Base-by-base conservation (phyloP, 2,113 vertebrate genomes). In the Tyto alba region DNA sequence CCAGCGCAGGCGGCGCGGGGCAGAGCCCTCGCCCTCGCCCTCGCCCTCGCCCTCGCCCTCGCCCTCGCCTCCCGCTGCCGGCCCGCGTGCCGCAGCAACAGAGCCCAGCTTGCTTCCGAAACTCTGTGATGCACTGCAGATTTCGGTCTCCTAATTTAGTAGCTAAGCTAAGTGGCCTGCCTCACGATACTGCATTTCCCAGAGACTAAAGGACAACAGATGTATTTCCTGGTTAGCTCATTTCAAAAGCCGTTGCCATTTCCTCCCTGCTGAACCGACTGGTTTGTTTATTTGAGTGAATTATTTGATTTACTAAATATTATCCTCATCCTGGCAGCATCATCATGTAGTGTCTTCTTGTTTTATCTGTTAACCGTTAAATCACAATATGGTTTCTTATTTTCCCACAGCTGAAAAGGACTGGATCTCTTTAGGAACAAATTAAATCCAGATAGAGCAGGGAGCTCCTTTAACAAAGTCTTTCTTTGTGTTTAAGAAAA, bases 1-100 rank as follows among this genome's bases (percentile, higher is more conserved):
- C 1, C 7, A 7, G 36, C 8, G 7, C 0, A 2, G 29, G 56
- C 0, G 2, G 48, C 45, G 1, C 72, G 1, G 52, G 2, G 26
- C 9, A 8, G 9, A 29, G 32, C 19, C 20, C 48, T 19, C 2
- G 2, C 63, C 45, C n/a, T n/a, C n/a, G n/a, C n/a, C n/a, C n/a
- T n/a, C n/a, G n/a, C n/a, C n/a, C n/a, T n/a, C n/a, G n/a, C n/a
- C n/a, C n/a, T n/a, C n/a, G n/a, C n/a, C n/a, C n/a, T n/a, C n/a
- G 32, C 19, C 20, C 48, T 19, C 2, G 2, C 63, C 45, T 11
- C 74, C 85, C 8, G 69, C 41, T 4, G 45, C 13, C 1, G 3
- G 41, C 71, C 18, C 21, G 26, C 14, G 4, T 67, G 67, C 47
- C 6, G 0, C 34, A 11, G 5, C 10, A 1, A 8, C 34, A 21